Conservation (phyloP, 2,888 invertebrate species). For the Vanessa cardui region DNA sequence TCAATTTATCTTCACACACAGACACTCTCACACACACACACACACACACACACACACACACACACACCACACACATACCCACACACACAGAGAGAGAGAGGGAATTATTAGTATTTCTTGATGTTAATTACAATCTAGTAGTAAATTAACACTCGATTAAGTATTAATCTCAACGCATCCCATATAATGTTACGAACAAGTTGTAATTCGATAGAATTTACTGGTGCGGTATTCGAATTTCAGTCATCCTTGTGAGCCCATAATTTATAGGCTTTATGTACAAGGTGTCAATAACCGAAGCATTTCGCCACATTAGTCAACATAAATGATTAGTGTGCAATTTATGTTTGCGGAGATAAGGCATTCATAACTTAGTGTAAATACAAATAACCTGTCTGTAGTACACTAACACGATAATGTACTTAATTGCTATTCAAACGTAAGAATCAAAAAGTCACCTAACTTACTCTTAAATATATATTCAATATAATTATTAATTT, state of each 20-base stretch:
- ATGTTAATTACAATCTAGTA: too few species aligned
- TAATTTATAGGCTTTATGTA: conserved; percentile 1
- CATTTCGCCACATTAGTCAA: conserved; percentile 26
- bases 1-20: too few species aligned
- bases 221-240: background rate
- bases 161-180: too few species aligned
- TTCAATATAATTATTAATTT: too few species aligned
- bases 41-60: too few species aligned
- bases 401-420: background rate
- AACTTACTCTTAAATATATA: background rate
- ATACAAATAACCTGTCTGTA: conserved; percentile 31
- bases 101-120: too few species aligned
- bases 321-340: conserved; percentile 33
- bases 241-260: background rate
- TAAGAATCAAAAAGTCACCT: background rate
- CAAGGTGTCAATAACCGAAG: conserved; percentile 10
- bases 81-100: too few species aligned
- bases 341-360: conserved; percentile 33
- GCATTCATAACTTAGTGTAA: conserved; percentile 25
- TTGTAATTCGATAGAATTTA: background rate
- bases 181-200: too few species aligned
- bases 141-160: too few species aligned
- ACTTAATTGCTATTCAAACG: background rate
- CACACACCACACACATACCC: too few species aligned
- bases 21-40: too few species aligned